These are phyloP conservation scores for Sebastes oblongus DNA, from an alignment of 2,797 vertebrate genomes.

Conservation along the genomic window DNA sequence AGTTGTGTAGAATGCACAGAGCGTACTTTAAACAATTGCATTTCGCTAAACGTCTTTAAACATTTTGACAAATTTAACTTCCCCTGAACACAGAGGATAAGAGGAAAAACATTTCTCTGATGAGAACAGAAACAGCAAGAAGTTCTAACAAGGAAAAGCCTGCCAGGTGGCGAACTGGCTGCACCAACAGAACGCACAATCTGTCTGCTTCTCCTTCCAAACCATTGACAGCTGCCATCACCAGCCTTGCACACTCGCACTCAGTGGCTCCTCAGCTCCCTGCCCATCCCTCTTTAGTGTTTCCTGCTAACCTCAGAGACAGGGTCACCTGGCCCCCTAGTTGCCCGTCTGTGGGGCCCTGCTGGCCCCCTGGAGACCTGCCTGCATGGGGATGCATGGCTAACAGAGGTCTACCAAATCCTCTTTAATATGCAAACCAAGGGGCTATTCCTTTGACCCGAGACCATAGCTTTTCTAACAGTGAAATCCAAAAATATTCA, in stretches of 20 bases:
- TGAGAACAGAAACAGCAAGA: constrained; percentile 88
- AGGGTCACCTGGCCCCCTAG: constrained; percentile 82
- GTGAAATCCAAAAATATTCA: constrained; percentile 70
- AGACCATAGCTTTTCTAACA: constrained; percentile 72
- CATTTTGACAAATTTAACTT: constrained; percentile 81
- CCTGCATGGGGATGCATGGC: constrained; percentile 74
- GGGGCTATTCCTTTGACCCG: constrained; percentile 77
- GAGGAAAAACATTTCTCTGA: constrained; percentile 85
- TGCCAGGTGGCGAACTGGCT: constrained; percentile 91
- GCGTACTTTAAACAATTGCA: constrained; percentile 66
- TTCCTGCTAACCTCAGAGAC: constrained; percentile 82
- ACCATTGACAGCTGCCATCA: constrained; percentile 89
- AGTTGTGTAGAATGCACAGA: constrained; percentile 35
- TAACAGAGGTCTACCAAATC: constrained; percentile 77
- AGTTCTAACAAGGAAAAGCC: constrained; percentile 90
- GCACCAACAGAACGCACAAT: constrained; percentile 90
- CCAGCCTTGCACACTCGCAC: constrained; percentile 88
- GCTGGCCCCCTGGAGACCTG: constrained; percentile 84
- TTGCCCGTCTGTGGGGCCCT: constrained; percentile 83
- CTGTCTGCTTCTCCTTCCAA: constrained; percentile 91
- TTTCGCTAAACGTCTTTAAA: constrained; percentile 76
- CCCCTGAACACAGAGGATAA: constrained; percentile 78
- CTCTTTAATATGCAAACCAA: constrained; percentile 78
- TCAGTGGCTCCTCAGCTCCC: constrained; percentile 82
- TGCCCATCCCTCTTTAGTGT: constrained; percentile 83